These are phyloP conservation scores for Linyphia triangularis DNA, from an alignment of 2,888 invertebrate species.

Conservation along the genomic window DNA sequence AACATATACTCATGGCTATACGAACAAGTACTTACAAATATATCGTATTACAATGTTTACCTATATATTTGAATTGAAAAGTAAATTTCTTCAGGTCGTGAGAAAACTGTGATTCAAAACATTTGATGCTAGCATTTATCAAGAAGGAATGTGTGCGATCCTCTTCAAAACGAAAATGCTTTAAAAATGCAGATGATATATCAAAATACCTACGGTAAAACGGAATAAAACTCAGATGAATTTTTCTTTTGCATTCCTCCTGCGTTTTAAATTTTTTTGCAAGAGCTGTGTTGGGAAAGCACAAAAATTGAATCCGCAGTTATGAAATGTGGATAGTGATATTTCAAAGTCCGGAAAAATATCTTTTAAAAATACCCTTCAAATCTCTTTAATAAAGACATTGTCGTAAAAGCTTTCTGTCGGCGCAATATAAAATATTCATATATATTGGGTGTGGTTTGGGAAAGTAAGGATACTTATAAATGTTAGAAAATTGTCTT, in stretches of 20 bases:
- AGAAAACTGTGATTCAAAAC: slow-evolving; percentile 4
- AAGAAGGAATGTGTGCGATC: neutral
- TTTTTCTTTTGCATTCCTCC: slow-evolving; percentile 11
- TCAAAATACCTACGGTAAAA: slow-evolving; percentile 57
- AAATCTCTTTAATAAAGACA: slow-evolving; percentile 39
- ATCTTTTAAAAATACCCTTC: slow-evolving; percentile 20
- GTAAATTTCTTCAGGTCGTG: neutral
- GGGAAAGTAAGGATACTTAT: slow-evolving; percentile 28
- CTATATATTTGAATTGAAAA: neutral
- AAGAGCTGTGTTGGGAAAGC: neutral
- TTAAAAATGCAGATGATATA: slow-evolving; percentile 59
- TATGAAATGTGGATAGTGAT: slow-evolving; percentile 17
- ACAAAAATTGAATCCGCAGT: slow-evolving; percentile 30
- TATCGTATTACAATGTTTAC: neutral
- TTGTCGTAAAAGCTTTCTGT: slow-evolving; percentile 2
- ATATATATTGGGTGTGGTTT: slow-evolving; percentile 29
- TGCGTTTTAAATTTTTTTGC: neutral
- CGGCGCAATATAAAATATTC: slow-evolving; percentile 34
- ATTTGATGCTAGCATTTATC: slow-evolving; percentile 43
- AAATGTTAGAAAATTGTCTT: slow-evolving; percentile 17
- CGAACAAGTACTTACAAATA: neutral
- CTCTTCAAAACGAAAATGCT: slow-evolving; percentile 36
- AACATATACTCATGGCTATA: no score
- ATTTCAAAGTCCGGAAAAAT: slow-evolving; percentile 6
- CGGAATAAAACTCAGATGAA: slow-evolving; percentile 15